These are phyloP conservation scores for Okamejei kenojei DNA, from an alignment of 2,797 vertebrate genomes.

Conservation along the genomic window DNA sequence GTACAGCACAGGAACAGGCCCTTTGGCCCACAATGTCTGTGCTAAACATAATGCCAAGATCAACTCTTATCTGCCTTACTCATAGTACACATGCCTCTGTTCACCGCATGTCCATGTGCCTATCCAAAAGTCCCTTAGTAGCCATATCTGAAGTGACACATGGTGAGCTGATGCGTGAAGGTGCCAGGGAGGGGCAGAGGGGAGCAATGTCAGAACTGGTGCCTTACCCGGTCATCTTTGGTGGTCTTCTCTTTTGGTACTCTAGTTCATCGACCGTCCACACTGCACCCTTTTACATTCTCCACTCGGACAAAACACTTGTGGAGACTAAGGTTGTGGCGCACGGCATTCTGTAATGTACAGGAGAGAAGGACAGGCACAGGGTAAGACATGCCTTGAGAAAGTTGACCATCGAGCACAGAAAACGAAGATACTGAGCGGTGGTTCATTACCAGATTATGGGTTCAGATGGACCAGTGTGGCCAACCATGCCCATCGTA, in stretches of 20 bases:
- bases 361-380: not conserved
- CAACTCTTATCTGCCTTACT: too few relatives aligned
- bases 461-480: not conserved
- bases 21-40: too few relatives aligned
- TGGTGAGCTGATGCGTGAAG: too few relatives aligned
- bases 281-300: slow-evolving; percentile 95
- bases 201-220: not conserved
- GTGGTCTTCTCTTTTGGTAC: slow-evolving; percentile 98
- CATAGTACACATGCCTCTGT: too few relatives aligned
- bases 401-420: not conserved
- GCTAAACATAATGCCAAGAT: too few relatives aligned
- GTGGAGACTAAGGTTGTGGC: slow-evolving; percentile 98
- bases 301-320: slow-evolving; percentile 98
- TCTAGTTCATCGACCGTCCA: slow-evolving; percentile 98
- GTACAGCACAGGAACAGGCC: too few relatives aligned
- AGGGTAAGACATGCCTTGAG: not conserved
- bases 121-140: too few relatives aligned
- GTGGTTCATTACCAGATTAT: too few relatives aligned
- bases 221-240: slow-evolving; percentile 96
- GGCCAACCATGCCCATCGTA: not conserved
- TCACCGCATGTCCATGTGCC: too few relatives aligned
- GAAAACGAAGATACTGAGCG: not conserved
- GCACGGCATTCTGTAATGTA: slow-evolving; percentile 82
- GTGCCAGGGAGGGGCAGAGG: not conserved
- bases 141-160: not conserved